phyloP scores from a whole-genome alignment of 2,113 vertebrate species.

The Columbina picui region DNA sequence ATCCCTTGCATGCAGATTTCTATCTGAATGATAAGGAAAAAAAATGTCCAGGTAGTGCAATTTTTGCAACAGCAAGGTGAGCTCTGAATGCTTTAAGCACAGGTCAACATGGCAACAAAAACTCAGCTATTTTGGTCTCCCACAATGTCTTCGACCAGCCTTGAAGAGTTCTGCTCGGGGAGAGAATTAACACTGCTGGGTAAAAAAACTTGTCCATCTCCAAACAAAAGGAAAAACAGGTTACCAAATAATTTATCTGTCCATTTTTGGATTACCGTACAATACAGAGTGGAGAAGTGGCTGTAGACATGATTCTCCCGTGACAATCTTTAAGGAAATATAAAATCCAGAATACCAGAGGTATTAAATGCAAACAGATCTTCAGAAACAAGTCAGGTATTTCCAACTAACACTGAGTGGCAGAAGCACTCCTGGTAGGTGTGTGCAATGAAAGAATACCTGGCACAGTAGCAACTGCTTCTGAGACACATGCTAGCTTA shows the following conservation, averaged over 20 bases:
- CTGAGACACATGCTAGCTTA: not conserved
- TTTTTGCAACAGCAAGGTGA: not conserved
- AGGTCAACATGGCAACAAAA: not conserved
- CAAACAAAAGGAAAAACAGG: not conserved
- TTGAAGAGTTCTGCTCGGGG: not conserved
- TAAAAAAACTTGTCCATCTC: not conserved
- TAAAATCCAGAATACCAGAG: not conserved
- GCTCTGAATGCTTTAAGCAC: not conserved
- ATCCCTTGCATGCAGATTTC: not conserved
- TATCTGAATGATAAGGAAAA: not conserved
- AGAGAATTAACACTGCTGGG: not conserved
- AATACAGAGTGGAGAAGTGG: not conserved
- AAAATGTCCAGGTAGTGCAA: not conserved
- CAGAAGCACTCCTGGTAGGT: not conserved
- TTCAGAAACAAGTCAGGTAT: not conserved
- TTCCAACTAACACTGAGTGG: not conserved
- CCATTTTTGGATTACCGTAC: not conserved
- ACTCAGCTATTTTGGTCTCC: not conserved
- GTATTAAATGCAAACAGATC: not conserved
- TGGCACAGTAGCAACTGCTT: not conserved
- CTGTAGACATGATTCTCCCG: not conserved
- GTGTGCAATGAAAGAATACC: not conserved
- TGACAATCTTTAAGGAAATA: not conserved
- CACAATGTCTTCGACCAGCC: fast-evolving
- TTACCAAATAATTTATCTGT: not conserved